Base-by-base conservation (phyloP, 2,888 invertebrate genomes). In the Spisula subtruncata region DNA sequence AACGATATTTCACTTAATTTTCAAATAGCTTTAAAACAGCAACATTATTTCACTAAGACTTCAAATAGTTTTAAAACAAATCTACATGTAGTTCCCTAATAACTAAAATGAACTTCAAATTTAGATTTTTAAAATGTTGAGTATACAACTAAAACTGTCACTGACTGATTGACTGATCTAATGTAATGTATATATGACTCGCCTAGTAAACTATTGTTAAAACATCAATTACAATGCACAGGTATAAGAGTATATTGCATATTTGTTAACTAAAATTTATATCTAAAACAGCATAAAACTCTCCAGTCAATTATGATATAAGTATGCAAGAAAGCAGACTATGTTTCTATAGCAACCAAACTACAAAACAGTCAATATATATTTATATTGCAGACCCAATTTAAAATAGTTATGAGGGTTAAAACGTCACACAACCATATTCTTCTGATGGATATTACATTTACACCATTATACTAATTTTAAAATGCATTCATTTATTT, bases 301-400 rank as follows among this genome's bases (percentile, higher is more conserved):
- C 35, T 75, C 75, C 75, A 75, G n/a, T 25, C 32, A 75, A 35
- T 75, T 18, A 75, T 75, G 75, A 75, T 75, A 75, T 35, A 75
- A 35, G 75, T 75, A 75, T 32, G 75, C 75, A 75, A 35, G 29
- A 75, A 75, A 75, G 75, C 75, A 35, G 14, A 35, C 32, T 35
- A 75, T 75, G 60, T 25, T 25, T n/a, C 60, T 25, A 66, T 66
- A 66, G 60, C 10, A 66, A 66, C 60, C 35, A 75, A 75, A 32
- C 35, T 75, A 75, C 60, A 66, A 75, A 71, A 75, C 35, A 35
- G 14, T 75, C 18, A 71, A 75, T 75, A 75, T 75, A 75, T 75
- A 16, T 32, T 29, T 75, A 35, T 35, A 75, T 32, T 66, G 60
- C 60, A 25, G n/a, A 25, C 25, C 4, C 10, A 66, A 66, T n/a